Percentiles rank a stretch among this genome's conserved stretches.
Conservation (phyloP, 2,888 invertebrate genomes). For the Dryobotodes eremita region DNA sequence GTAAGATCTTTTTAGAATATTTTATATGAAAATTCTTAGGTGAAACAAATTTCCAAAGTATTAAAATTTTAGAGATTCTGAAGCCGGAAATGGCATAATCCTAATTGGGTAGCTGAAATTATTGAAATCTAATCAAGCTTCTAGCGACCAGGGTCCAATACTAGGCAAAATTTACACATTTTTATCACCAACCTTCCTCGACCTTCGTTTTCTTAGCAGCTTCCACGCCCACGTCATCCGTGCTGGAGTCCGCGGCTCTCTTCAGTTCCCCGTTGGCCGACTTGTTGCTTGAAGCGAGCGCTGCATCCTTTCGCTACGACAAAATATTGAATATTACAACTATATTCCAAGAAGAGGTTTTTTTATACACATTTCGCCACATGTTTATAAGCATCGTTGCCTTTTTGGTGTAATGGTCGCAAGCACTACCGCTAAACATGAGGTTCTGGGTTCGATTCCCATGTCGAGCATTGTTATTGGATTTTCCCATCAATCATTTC, state of each 20-base stretch:
- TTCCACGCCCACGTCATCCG: constrained; percentile 79
- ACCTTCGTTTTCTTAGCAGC: constrained; percentile 82
- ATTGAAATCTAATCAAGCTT: too few relatives aligned
- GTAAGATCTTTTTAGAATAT: too few relatives aligned
- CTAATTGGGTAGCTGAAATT: too few relatives aligned
- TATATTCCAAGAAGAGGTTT: not conserved
- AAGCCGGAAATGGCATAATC: too few relatives aligned
- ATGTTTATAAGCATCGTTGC: not conserved
- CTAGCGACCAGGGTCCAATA: too few relatives aligned
- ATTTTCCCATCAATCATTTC: not conserved
- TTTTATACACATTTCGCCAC: not conserved
- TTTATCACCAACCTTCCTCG: constrained; percentile 71
- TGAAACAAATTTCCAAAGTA: too few relatives aligned
- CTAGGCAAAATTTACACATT: too few relatives aligned
- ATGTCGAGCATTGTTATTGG: not conserved
- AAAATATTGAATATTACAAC: not conserved
- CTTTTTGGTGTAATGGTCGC: not conserved
- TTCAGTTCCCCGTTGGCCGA: constrained; percentile 82
- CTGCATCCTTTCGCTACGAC: constrained; percentile 73
- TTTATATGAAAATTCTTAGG: too few relatives aligned
- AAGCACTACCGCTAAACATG: too few relatives aligned
- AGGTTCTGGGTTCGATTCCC: not conserved
- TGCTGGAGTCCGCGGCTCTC: constrained; percentile 78
- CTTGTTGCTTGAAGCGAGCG: constrained; percentile 58
- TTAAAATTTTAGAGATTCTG: too few relatives aligned